These are phyloP conservation scores for Mixornis gularis DNA, from an alignment of 2,113 vertebrate genomes.

Conservation along the genomic window DNA sequence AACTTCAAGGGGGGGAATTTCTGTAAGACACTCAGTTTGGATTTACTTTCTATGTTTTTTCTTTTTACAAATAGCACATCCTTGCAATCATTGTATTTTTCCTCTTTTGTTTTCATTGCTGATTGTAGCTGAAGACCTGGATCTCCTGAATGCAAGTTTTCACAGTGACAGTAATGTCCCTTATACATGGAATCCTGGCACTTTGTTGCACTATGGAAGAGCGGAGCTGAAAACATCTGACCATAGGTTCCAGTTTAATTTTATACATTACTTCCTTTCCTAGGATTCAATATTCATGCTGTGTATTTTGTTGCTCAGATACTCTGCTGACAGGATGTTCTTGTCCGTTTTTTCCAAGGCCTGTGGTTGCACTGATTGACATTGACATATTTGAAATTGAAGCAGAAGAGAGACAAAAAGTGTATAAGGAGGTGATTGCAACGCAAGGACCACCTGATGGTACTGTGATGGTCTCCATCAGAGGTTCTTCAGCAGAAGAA, in stretches of 20 bases:
- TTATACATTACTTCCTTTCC: background rate
- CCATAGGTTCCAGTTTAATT: conserved; percentile 80
- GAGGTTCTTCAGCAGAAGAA: conserved; percentile 78
- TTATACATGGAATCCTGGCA: conserved; percentile 86
- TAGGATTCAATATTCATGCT: background rate
- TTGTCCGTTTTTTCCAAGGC: conserved; percentile 66
- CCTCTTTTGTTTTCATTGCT: background rate
- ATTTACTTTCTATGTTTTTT: background rate
- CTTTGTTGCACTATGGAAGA: conserved; percentile 88
- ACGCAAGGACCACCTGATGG: conserved; percentile 93
- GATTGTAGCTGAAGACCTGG: conserved; percentile 87
- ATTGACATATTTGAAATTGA: conserved; percentile 95
- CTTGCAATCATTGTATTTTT: background rate
- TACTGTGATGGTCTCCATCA: conserved; percentile 90
- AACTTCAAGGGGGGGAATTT: accelerated
- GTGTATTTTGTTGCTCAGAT: background rate
- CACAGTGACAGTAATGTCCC: conserved; percentile 78
- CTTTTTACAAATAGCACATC: background rate
- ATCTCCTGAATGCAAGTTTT: conserved; percentile 84
- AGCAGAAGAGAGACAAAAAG: conserved; percentile 87
- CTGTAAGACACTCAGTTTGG: background rate
- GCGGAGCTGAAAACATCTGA: conserved; percentile 98
- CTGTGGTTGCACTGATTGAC: conserved; percentile 92
- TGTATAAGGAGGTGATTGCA: conserved; percentile 93
- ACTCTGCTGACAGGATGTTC: background rate